Conservation (phyloP, 2,888 invertebrate genomes). For the Teinopalpus imperialis region DNA sequence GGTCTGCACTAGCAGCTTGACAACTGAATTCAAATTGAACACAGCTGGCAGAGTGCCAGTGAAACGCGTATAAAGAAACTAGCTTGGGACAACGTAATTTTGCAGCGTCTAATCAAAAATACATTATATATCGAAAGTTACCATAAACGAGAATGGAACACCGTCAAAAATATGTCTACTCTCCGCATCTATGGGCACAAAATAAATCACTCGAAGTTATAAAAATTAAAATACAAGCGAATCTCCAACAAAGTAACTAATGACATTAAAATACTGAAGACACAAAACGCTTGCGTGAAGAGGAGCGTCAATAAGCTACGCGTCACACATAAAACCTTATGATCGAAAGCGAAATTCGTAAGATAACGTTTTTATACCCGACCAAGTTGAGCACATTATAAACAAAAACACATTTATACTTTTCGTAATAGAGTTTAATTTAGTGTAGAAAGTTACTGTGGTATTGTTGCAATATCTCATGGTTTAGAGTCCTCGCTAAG, state of each 20-base stretch:
- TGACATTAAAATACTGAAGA: conserved; percentile 25
- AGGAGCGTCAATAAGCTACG: conserved; percentile 21
- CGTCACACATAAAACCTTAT: conserved; percentile 23
- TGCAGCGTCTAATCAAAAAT: too few species aligned
- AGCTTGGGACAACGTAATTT: conserved; percentile 18
- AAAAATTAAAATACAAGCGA: conserved; percentile 19
- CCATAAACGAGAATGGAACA: too few species aligned
- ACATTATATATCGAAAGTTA: too few species aligned
- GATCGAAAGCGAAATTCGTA: conserved; percentile 22
- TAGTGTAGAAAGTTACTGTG: neutral
- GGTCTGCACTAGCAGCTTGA: conserved; percentile 1
- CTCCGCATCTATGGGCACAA: neutral
- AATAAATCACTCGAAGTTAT: neutral
- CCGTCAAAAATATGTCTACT: too few species aligned
- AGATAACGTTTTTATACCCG: conserved; percentile 14
- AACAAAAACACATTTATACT: neutral
- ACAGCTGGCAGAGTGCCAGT: neutral
- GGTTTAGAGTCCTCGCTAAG: conserved; percentile 12
- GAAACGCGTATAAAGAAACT: conserved; percentile 17
- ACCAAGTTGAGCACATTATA: neutral
- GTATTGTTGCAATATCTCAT: conserved; percentile 16
- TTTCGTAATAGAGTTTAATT: neutral
- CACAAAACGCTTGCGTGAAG: conserved; percentile 21
- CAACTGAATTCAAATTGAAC: conserved; percentile 12
- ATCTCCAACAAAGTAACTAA: conserved; percentile 16